Conservation (phyloP, 2,888 invertebrate species). For the Eupithecia pulchellata region DNA sequence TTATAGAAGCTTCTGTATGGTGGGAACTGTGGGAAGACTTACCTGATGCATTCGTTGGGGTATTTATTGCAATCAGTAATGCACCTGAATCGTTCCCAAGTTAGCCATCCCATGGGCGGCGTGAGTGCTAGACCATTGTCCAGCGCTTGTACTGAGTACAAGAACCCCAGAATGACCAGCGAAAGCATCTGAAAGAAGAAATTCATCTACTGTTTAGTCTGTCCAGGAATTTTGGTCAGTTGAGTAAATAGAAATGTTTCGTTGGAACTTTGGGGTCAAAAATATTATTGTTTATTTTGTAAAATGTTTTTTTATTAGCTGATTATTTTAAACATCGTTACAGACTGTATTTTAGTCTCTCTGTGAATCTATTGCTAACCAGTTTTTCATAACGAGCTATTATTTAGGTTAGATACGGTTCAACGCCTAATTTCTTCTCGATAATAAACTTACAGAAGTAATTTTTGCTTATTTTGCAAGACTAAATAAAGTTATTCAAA, state of each 20-base stretch:
- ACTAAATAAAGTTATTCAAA: too few relatives aligned
- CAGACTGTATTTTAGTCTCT: background rate
- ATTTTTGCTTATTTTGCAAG: too few relatives aligned
- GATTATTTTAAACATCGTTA: too few relatives aligned
- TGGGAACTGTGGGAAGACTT: background rate
- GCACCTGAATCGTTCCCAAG: constrained; percentile 89
- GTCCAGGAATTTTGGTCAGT: background rate
- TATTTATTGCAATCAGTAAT: constrained; percentile 87
- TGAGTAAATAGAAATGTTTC: too few relatives aligned
- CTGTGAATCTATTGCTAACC: background rate
- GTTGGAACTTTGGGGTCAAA: too few relatives aligned
- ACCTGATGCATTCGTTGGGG: constrained; percentile 89
- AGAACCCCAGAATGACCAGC: constrained; percentile 46
- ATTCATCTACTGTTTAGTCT: background rate
- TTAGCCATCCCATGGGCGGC: constrained; percentile 91
- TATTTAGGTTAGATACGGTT: background rate
- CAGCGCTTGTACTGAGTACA: constrained; percentile 59
- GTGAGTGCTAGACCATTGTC: constrained; percentile 88
- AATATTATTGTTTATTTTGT: too few relatives aligned
- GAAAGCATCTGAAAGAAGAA: constrained; percentile 39
- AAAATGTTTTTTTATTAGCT: too few relatives aligned
- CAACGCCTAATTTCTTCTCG: too few relatives aligned
- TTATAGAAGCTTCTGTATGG: too few relatives aligned
- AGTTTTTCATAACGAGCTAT: background rate
- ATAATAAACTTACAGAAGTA: too few relatives aligned